phyloP scores from a whole-genome alignment of 2,888 invertebrate genomes.

The Ceriagrion tenellum region DNA sequence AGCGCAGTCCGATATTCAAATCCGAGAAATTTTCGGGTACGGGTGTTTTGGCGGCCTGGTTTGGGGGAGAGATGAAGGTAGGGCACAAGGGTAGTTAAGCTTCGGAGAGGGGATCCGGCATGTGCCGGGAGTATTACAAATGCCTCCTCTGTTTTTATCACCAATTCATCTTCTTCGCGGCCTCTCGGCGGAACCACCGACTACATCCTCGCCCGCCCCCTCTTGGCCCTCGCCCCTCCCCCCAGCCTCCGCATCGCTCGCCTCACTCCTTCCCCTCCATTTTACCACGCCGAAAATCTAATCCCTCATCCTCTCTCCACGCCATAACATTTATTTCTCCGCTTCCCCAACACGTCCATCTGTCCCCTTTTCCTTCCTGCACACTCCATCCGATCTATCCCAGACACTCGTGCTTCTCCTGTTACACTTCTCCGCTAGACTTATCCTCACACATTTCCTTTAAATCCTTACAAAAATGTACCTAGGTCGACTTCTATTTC shows the following conservation, averaged over 20 bases:
- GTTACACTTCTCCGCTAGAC: not conserved
- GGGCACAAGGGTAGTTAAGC: not conserved
- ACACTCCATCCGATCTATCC: no score
- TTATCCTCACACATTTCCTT: not conserved
- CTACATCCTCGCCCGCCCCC: not conserved
- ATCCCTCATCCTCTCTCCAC: not conserved
- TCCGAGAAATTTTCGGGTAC: no score
- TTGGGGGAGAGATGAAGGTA: not conserved
- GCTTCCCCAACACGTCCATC: not conserved
- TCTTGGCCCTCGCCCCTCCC: not conserved
- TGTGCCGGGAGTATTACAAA: slow-evolving; percentile 54
- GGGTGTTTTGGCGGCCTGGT: not conserved
- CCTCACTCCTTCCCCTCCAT: not conserved
- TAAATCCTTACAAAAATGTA: not conserved
- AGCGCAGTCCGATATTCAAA: slow-evolving; percentile 11
- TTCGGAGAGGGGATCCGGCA: not conserved
- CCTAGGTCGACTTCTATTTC: not conserved
- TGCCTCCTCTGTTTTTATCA: slow-evolving; percentile 64
- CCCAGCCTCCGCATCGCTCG: not conserved
- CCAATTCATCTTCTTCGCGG: slow-evolving; percentile 59
- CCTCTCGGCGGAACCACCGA: slow-evolving; percentile 35
- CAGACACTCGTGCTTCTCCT: not conserved
- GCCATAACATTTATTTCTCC: not conserved
- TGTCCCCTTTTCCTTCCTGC: not conserved
- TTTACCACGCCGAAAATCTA: not conserved